A percentile compares a stretch with the other conserved stretches of the same genome.
Conservation (phyloP, 2,888 invertebrate species). For the Stictocephala bisonia region DNA sequence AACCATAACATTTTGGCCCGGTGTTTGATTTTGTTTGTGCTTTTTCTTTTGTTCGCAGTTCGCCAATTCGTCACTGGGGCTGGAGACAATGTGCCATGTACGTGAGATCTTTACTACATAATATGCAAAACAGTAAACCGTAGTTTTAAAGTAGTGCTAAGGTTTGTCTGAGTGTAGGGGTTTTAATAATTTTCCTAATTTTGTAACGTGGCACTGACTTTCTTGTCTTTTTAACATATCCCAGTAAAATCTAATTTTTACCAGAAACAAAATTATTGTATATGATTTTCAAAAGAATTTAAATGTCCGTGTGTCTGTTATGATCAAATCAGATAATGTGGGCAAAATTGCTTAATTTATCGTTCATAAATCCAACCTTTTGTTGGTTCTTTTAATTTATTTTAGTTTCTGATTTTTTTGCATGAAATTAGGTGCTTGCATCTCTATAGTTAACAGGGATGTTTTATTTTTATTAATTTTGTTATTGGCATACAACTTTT, state of each 20-base stretch:
- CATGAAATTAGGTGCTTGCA: conserved; percentile 28
- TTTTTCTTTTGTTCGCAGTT: conserved; percentile 61
- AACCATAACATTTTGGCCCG: conserved; percentile 43
- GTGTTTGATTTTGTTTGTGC: conserved; percentile 54
- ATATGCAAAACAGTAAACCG: conserved; percentile 45
- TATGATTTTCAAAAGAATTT: too few species aligned
- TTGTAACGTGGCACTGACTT: conserved; percentile 39
- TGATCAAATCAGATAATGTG: too few species aligned
- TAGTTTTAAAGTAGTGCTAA: conserved; percentile 46
- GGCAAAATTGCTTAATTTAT: conserved; percentile 1
- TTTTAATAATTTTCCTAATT: conserved; percentile 37
- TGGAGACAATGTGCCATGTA: conserved; percentile 63
- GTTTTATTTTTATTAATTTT: background rate
- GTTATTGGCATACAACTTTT: conserved; percentile 8
- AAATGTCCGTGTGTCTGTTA: too few species aligned
- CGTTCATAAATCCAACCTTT: background rate
- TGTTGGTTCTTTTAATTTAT: conserved; percentile 37
- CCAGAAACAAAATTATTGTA: too few species aligned
- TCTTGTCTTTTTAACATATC: conserved; percentile 28
- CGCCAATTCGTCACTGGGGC: conserved; percentile 63
- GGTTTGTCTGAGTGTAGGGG: conserved; percentile 33
- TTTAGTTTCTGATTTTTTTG: conserved; percentile 34
- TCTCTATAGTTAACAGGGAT: conserved; percentile 2
- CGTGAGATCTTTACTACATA: conserved; percentile 57
- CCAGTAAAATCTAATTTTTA: too few species aligned